phyloP scores from a whole-genome alignment of 2,113 vertebrate species.

The Diadophis punctatus region DNA sequence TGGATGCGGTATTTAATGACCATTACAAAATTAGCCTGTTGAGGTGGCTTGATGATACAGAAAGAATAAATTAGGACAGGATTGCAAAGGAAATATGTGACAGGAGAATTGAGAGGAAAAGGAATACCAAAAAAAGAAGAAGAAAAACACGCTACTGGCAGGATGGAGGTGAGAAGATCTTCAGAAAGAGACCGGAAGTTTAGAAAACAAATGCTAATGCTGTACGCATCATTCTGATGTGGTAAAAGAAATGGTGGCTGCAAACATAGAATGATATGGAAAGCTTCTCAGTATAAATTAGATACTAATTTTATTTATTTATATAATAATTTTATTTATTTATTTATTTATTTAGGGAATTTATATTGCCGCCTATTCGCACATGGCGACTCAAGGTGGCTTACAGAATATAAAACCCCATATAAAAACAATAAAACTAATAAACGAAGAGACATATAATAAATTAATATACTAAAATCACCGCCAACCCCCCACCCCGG shows the following conservation, averaged over 20 bases:
- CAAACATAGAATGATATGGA: not conserved
- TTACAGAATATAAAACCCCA: too few relatives aligned
- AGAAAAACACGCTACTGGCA: not conserved
- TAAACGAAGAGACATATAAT: too few relatives aligned
- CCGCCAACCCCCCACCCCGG: too few relatives aligned
- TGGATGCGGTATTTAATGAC: not conserved
- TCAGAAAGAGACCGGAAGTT: not conserved
- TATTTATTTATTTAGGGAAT: too few relatives aligned
- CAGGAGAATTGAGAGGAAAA: not conserved
- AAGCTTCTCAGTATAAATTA: not conserved
- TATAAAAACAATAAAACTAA: too few relatives aligned
- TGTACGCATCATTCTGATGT: not conserved
- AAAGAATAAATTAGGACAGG: not conserved
- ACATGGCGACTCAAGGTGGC: too few relatives aligned
- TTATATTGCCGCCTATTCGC: too few relatives aligned
- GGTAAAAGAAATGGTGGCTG: not conserved
- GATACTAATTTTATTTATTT: not conserved
- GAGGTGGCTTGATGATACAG: not conserved
- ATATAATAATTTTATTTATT: too few relatives aligned
- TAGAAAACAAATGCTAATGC: not conserved
- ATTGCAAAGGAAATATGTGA: not conserved
- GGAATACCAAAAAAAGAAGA: not conserved
- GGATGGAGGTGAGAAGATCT: not conserved
- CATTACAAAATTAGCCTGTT: not conserved
- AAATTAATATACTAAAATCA: too few relatives aligned